These are phyloP conservation scores for Pedionomus torquatus DNA, from an alignment of 2,113 vertebrate genomes.

Conservation along the genomic window DNA sequence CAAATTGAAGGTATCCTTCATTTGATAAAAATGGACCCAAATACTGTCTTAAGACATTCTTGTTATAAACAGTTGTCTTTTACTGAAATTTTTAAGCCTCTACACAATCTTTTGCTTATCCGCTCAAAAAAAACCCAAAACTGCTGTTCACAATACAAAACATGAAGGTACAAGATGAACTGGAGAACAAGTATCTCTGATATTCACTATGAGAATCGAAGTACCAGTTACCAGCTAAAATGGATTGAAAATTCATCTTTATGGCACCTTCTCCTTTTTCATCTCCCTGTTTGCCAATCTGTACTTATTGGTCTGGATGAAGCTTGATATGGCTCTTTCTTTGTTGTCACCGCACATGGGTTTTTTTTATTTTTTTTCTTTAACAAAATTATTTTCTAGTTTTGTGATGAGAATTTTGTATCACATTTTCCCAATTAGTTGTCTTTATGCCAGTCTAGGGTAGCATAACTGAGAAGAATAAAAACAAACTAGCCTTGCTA, in stretches of 20 bases:
- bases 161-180: background rate
- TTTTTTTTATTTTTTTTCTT: constrained; percentile 1
- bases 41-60: background rate
- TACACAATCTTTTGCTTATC: background rate
- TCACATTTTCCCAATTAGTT: background rate
- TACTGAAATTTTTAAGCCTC: background rate
- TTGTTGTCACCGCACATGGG: background rate
- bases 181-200: background rate
- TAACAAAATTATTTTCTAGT: constrained; percentile 22
- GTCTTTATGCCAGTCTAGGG: background rate
- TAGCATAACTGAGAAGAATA: background rate
- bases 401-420: constrained; percentile 10
- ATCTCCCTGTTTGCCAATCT: background rate
- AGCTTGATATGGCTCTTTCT: constrained; percentile 11
- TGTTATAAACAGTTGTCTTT: background rate
- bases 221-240: background rate
- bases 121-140: background rate
- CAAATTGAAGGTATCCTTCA: background rate
- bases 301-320: constrained; percentile 4
- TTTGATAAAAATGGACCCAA: background rate
- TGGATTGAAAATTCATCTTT: background rate
- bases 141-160: background rate
- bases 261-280: background rate
- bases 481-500: background rate
- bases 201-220: background rate